A percentile compares a stretch with the other conserved stretches of the same genome.
Evolutionary conservation across 2,797 vertebrate genomes (phyloP).

Genomic region (Rhodeus uyekii): DNA sequence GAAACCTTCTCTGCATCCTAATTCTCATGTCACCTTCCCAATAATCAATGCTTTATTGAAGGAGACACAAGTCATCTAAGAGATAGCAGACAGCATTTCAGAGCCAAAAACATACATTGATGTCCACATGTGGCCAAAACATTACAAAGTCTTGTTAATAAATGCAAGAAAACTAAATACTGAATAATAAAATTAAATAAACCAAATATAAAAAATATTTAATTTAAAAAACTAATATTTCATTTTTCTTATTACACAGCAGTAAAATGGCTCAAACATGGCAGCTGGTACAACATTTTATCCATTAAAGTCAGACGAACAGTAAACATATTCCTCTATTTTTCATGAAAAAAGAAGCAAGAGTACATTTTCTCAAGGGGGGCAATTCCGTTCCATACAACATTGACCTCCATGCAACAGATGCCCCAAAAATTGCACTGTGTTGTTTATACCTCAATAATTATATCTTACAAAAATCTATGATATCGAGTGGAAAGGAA

Average conservation of each 20-base stretch:
- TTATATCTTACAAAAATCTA: neutral
- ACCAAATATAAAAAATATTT: neutral
- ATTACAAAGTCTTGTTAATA: neutral
- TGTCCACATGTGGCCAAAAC: neutral
- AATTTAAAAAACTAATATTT: neutral
- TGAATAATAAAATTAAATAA: no score
- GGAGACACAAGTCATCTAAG: slow-evolving; percentile 20
- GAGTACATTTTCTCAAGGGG: neutral
- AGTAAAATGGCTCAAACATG: no score
- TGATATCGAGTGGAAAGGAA: neutral
- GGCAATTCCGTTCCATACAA: neutral
- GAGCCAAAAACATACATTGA: slow-evolving; percentile 1
- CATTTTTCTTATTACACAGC: neutral
- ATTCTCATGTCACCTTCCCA: slow-evolving; percentile 44
- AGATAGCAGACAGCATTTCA: slow-evolving; percentile 13
- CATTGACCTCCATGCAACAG: neutral
- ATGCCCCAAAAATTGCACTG: neutral
- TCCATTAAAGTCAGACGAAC: neutral
- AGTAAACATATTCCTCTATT: neutral
- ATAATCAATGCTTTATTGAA: slow-evolving; percentile 50
- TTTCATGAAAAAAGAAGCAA: neutral
- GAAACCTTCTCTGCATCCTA: slow-evolving; percentile 56
- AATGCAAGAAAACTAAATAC: neutral
- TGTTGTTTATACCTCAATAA: neutral
- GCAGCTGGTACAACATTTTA: neutral